Base-by-base conservation (phyloP, 2,113 vertebrate species). In the Erythrolamprus reginae region DNA sequence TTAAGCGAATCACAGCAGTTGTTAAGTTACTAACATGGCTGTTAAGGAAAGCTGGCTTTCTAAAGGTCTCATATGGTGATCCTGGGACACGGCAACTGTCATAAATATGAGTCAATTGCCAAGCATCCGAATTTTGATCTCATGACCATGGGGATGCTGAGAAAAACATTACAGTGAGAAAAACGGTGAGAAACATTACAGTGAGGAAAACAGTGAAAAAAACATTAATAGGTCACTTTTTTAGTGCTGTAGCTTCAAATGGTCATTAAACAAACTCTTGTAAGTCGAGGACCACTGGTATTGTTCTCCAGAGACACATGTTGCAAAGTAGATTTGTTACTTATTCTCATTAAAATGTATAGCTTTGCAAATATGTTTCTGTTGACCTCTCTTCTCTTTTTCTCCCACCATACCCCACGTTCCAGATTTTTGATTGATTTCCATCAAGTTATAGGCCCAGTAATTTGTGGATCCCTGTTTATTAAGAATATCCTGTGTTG, bases 401-500 rank as follows among this genome's bases (percentile, higher is more conserved):
- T 3, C 33, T n/a, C n/a, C 93, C 53, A 23, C 15, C 24, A 42
- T 47, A 48, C 4, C 0, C 33, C 48, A 42, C 85, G 23, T 70
- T 93, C 33, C 58, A 0, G 4, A 2, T 85, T 92, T 42, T n/a
- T 0, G 5, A 1, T 23, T 19, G 21, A 0, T 6, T 0, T 0
- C 82, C 47, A 48, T 42, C 56, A 58, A 28, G 5, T 5, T 83
- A 45, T 0, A 42, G 88, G 90, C 91, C 90, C 92, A 87, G 23
- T 91, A 91, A 86, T 52, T 93, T 95, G 4, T 84, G 86, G 83
- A 84, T 92, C 96, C 94, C 92, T 92, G 94, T 93, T 94, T 90
- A 93, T 88, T 89, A 93, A 77, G 92, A 89, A 58, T 88, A 53
- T 92, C 92, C 48, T 92, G 89, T 58, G 23, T 21, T 58, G 38